Conservation (phyloP, 2,888 invertebrate genomes). For the Aethes cnicana region DNA sequence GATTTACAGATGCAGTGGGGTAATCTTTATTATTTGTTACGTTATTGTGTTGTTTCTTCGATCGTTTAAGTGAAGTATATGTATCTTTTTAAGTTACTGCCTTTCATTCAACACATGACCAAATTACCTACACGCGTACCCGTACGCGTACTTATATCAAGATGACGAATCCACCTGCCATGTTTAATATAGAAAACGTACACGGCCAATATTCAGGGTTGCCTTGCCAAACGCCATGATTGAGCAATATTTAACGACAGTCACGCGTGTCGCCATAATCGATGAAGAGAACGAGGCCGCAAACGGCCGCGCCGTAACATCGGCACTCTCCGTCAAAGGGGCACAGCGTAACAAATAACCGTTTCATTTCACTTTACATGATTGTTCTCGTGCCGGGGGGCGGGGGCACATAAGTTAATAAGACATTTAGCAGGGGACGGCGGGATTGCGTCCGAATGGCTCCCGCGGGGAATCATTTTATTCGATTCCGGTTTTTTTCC, state of each 20-base stretch:
- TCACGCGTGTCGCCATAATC: slow-evolving; percentile 29
- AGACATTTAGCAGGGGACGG: slow-evolving; percentile 82
- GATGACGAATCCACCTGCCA: no score
- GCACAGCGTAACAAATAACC: slow-evolving; percentile 80
- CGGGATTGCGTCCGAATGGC: slow-evolving; percentile 86
- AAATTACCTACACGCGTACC: no score
- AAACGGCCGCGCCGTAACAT: slow-evolving; percentile 61
- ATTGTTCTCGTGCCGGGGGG: slow-evolving; percentile 75
- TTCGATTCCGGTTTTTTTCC: slow-evolving; percentile 85
- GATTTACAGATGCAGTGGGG: slow-evolving; percentile 54
- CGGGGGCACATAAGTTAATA: slow-evolving; percentile 79
- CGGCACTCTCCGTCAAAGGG: slow-evolving; percentile 66
- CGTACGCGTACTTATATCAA: no score
- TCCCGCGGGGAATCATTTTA: slow-evolving; percentile 88
- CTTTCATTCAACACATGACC: no score
- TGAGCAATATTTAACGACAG: no score
- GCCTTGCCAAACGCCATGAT: neutral
- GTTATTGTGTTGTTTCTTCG: slow-evolving; percentile 3
- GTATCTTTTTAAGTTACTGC: no score
- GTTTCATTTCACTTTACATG: slow-evolving; percentile 83
- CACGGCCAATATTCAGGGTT: no score
- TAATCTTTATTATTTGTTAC: slow-evolving; percentile 61
- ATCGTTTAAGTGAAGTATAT: no score
- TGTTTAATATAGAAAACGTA: no score
- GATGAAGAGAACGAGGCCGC: slow-evolving; percentile 52